Base-by-base conservation (phyloP, 2,797 vertebrate genomes). In the Crax fasciolata region DNA sequence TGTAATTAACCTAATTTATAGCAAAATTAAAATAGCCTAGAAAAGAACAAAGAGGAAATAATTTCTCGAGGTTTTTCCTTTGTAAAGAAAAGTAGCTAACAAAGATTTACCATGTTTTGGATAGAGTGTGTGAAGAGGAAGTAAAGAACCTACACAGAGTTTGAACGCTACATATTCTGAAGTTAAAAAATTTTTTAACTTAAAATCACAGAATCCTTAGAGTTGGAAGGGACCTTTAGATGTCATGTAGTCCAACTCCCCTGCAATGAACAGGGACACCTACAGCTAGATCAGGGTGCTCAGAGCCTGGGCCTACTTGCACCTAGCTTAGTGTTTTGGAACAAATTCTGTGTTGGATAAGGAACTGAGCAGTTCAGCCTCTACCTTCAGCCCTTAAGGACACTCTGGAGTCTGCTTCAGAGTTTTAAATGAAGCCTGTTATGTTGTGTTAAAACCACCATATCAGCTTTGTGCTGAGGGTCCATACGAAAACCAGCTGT, bases 311-410 rank as follows among this genome's bases (percentile, higher is more conserved):
- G 54, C 54, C 13, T 27, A 17, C 3, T 75, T 78, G 3, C 72
- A 18, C 67, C 55, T 52, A 43, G 19, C 13, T 66, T 55, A 11
- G 7, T 48, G 7, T 38, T 87, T 63, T 32, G 44, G n/a, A 58
- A 55, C 11, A 62, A 63, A 9, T 39, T 7, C 10, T 1, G 0
- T 17, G 4, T 3, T 11, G 8, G 32, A 13, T 15, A 17, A 67
- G 32, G 27, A 18, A 32, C 38, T 21, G 23, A 55, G 57, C 35
- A n/a, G 1, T 24, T 39, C 3, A 3, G 9, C 5, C 13, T 21
- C 13, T 62, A n/a, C 5, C 24, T 30, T 75, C 21, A 66, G 51
- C 35, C 16, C 48, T 44, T 48, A 44, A 43, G 30, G 39, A 62
- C 8, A 3, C 6, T 12, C 20, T 23, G 10, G 13, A 78, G 15